phyloP scores from a whole-genome alignment of 2,888 invertebrate genomes.

The Phragmatobia fuliginosa region DNA sequence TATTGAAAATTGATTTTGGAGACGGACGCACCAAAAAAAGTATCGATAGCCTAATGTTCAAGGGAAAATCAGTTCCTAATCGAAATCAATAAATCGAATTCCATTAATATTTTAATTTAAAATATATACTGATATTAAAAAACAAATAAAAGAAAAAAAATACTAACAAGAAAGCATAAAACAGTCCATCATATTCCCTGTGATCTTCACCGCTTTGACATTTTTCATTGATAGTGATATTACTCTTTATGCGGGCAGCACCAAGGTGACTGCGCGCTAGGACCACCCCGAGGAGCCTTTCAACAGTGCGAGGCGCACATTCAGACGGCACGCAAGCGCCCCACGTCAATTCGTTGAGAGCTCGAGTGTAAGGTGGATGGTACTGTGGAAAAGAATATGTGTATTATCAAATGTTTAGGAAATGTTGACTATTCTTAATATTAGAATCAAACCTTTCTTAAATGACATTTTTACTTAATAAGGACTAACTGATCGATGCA shows the following conservation, averaged over 20 bases:
- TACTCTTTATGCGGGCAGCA: constrained; percentile 68
- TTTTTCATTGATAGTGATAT: constrained; percentile 63
- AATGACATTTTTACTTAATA: neutral
- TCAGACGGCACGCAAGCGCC: constrained; percentile 85
- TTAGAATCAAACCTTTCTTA: no score
- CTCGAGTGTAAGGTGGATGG: constrained; percentile 64
- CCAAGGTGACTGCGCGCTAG: constrained; percentile 76
- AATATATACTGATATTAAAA: neutral
- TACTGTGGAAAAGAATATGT: constrained; percentile 50
- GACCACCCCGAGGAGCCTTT: constrained; percentile 65
- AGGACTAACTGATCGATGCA: neutral
- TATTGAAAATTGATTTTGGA: no score
- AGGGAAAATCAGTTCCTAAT: no score
- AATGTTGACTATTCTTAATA: neutral
- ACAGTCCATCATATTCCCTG: constrained; percentile 60
- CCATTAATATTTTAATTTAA: no score
- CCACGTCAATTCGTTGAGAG: constrained; percentile 81
- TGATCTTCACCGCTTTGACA: constrained; percentile 67
- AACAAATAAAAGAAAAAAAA: neutral
- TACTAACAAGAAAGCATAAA: constrained; percentile 74
- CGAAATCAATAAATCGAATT: no score
- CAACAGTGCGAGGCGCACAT: constrained; percentile 72
- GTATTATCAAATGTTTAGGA: neutral
- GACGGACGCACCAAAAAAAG: no score
- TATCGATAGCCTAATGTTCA: no score